Evolutionary conservation across 2,888 invertebrate genomes (phyloP).

Genomic region (Dinocampus coccinellae): DNA sequence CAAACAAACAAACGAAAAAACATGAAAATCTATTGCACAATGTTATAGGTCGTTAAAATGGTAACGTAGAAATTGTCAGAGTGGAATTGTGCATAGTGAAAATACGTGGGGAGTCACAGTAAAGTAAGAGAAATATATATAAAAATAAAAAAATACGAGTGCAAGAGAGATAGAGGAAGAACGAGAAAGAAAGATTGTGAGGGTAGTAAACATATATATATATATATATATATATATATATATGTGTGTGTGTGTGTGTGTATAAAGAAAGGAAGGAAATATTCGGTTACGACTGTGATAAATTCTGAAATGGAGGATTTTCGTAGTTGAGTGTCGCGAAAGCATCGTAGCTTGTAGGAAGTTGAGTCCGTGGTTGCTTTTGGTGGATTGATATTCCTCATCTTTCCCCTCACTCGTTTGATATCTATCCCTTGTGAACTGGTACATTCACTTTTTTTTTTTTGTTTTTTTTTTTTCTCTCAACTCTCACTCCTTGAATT

Average conservation of each 20-base stretch:
- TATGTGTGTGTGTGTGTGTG: neutral
- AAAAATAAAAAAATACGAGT: constrained; percentile 37
- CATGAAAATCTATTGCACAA: neutral
- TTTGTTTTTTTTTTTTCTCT: constrained; percentile 33
- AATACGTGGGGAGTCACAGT: constrained; percentile 1
- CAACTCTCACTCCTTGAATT: constrained; percentile 33
- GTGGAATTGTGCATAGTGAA: neutral
- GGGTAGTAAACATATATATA: neutral
- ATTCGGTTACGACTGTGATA: constrained; percentile 56
- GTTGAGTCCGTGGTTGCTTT: constrained; percentile 53
- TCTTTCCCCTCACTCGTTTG: constrained; percentile 66
- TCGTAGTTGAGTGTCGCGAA: constrained; percentile 66
- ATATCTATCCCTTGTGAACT: constrained; percentile 58
- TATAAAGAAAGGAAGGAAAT: constrained; percentile 37
- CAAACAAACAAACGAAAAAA: too few species aligned
- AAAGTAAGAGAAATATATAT: constrained; percentile 18
- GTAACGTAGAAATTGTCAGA: neutral
- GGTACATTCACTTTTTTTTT: constrained; percentile 39
- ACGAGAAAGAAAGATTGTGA: neutral
- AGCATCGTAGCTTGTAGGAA: constrained; percentile 47
- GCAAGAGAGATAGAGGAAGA: too few species aligned
- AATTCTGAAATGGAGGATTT: constrained; percentile 63
- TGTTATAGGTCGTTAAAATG: constrained; percentile 21
- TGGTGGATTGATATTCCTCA: constrained; percentile 66
- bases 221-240: neutral